Base-by-base conservation (phyloP, 1,140 invertebrate species). In the Ceratina japonica region DNA sequence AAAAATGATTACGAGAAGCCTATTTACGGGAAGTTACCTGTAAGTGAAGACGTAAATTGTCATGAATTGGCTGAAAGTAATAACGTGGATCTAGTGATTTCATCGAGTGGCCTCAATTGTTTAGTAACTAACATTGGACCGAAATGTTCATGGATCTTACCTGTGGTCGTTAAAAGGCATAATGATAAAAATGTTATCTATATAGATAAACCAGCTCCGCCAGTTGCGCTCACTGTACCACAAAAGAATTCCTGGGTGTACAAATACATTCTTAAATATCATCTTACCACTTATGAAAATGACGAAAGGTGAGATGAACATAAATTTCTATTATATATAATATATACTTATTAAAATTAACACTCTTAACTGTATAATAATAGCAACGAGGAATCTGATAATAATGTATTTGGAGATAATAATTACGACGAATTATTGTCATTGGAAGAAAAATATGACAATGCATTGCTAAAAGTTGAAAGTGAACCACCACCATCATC, bases 31-130 rank as follows among this genome's bases (percentile, higher is more conserved):
- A 84, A 78, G 71, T 80, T 81, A 70, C 73, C 83, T 86, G 92
- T 92, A 44, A 92, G 89, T 81, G 75, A 90, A 66, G 93, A 93
- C 87, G 18, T 16, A 68, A 90, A 91, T 85, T 92, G 92, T 81
- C 81, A 90, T 62, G 81, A 84, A 37, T 82, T 93, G 16, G 86
- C 91, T n/a, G 70, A 90, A 64, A 27, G 70, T 24, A 61, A 90
- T 76, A 81, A 89, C 37, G 90, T 89, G 15, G 89, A 93, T 84
- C 76, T 93, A 31, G 91, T 93, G n/a, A 93, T 93, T 65, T 93
- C 93, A 12, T 89, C 90, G 1, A 92, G 90, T 82, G 91, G 91
- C 44, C 84, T 93, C 37, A 92, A 93, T 72, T 89, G 88, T 80
- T 73, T 93, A 15, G 81, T 89, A 37, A 88, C 90, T 81, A 93